Evolutionary conservation across 2,888 invertebrate genomes (phyloP), one percentile per base, ranked within the genome.

Genomic region (Eledone cirrhosa): DNA sequence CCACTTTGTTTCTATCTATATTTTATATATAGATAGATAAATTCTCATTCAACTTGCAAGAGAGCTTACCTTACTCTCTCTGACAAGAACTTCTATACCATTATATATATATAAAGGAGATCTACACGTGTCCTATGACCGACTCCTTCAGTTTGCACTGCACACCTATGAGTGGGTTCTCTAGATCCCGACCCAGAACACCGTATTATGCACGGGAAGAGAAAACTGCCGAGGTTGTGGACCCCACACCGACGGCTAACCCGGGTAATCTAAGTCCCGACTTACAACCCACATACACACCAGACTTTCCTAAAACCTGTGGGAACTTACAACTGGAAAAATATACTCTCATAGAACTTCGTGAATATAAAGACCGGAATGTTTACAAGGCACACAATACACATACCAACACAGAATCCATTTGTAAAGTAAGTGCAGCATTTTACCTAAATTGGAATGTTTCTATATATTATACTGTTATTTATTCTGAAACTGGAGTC

Each of bases 211-310:
- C 72, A n/a, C n/a, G 72, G 72, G 72, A 72, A 22, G 72, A 72
- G 11, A 72, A 72, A 72, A 72, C 31, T 41, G 24, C 72, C 22
- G 41, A 76, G 48, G 48, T 29, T 27, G 27, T 47, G 47, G 27
- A 47, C 14, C n/a, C 29, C 22, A 48, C n/a, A 24, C 48, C 48
- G 14, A 14, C 76, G 16, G 81, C 86, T 81, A 85, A 84, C 81
- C 81, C 85, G 80, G 89, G 89, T 78, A 86, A 84, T 80, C 83
- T 90, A 69, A 89, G 87, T 80, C 90, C 90, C 29, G 89, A 90
- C 82, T 80, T 89, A 48, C 87, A 87, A 81, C 86, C 88, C 48
- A 83, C 81, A 48, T 84, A 84, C 48, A 86, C 86, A 74, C 89
- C 88, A 33, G 81, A 82, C 31, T 89, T 88, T 83, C 86, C 84